Evolutionary conservation across 2,113 vertebrate species (phyloP).

Genomic region (Sigmodon hispidus): DNA sequence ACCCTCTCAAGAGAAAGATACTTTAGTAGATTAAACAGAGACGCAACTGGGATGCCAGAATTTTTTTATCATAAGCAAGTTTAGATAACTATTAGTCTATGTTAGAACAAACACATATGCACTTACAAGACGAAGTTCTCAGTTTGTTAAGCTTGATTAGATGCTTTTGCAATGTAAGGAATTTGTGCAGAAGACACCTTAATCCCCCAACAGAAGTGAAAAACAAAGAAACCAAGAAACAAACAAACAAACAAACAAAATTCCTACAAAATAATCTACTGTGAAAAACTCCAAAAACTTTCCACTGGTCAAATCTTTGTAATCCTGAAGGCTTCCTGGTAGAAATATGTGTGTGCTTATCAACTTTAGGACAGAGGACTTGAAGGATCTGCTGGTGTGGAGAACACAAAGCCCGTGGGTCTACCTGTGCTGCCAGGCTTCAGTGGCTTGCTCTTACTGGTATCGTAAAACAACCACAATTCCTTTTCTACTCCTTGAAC

Average conservation of each 20-base stretch:
- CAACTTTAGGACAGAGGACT: not conserved
- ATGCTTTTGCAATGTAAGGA: not conserved
- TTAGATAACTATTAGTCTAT: not conserved
- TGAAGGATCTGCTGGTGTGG: not conserved
- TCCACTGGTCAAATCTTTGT: not conserved
- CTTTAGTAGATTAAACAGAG: not conserved
- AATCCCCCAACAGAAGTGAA: not conserved
- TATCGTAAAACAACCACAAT: not conserved
- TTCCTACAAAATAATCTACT: not conserved
- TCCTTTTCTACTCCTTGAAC: not conserved
- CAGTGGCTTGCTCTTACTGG: not conserved
- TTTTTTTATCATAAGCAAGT: not conserved
- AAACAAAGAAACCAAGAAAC: not conserved
- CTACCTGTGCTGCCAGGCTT: not conserved
- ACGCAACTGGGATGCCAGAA: not conserved
- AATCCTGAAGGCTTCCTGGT: not conserved
- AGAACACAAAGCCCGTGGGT: not conserved
- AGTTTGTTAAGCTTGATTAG: not conserved
- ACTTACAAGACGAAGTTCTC: not conserved
- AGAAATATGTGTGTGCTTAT: not conserved
- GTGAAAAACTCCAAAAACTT: not conserved
- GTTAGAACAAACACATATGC: constrained; percentile 6
- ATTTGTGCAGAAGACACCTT: not conserved
- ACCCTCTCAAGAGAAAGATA: not conserved
- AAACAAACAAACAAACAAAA: not conserved